Percentiles rank a stretch among this genome's conserved stretches.
Evolutionary conservation across 2,888 invertebrate species (phyloP).

Genomic region (Aphrophora alni): DNA sequence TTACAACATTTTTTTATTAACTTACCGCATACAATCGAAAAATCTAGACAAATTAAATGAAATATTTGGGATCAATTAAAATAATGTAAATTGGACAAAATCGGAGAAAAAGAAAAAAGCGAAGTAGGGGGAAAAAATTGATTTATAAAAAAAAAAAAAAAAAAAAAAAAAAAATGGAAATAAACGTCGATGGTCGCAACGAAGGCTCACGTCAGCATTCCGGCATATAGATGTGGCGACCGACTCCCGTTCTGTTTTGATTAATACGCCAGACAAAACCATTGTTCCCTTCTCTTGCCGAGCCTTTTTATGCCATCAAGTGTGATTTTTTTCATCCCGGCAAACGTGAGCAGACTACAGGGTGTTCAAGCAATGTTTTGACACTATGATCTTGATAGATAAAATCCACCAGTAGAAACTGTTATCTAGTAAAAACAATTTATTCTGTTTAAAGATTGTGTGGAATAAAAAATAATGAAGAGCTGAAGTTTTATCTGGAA

Average conservation of each 20-base stretch:
- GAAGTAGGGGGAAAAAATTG: neutral
- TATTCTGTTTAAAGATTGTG: too few species aligned
- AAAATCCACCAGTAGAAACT: neutral
- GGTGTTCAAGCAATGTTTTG: neutral
- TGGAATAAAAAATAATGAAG: too few species aligned
- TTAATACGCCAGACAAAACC: conserved; percentile 26
- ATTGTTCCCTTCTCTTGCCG: neutral
- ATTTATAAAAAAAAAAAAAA: neutral
- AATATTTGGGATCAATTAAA: neutral
- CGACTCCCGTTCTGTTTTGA: conserved; percentile 27
- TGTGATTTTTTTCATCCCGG: conserved; percentile 1
- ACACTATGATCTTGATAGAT: neutral
- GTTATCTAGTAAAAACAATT: too few species aligned
- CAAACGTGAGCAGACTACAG: conserved; percentile 9
- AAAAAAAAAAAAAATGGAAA: neutral
- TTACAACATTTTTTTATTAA: too few species aligned
- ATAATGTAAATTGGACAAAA: neutral
- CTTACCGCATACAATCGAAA: too few species aligned
- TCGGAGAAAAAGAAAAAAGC: neutral
- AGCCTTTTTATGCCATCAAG: neutral
- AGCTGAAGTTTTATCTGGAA: too few species aligned
- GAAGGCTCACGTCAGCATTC: conserved; percentile 21
- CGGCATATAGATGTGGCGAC: conserved; percentile 25
- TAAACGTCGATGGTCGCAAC: neutral
- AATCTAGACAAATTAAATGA: neutral